Conservation (phyloP, 2,797 vertebrate species). For the Pagetopsis macropterus region DNA sequence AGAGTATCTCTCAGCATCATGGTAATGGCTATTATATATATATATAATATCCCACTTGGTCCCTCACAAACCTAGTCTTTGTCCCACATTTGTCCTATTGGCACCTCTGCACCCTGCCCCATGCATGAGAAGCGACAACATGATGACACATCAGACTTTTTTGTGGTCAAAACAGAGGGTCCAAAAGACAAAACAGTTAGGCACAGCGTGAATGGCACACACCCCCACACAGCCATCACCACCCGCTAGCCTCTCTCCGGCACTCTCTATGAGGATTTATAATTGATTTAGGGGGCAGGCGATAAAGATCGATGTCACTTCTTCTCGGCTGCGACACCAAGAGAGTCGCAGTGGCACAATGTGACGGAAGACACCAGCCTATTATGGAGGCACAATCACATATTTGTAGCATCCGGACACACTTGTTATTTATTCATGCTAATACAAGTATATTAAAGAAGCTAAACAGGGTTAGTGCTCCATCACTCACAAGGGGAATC, state of each 20-base stretch:
- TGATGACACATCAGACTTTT: constrained; percentile 7
- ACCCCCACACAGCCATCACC: constrained; percentile 40
- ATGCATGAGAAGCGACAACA: not conserved
- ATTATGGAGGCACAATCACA: constrained; percentile 97
- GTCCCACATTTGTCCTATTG: no score
- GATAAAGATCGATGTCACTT: constrained; percentile 93
- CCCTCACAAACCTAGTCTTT: no score
- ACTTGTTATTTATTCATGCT: constrained; percentile 98
- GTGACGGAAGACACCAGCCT: constrained; percentile 91
- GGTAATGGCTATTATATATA: no score
- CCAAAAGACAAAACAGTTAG: constrained; percentile 38
- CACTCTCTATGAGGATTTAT: constrained; percentile 62
- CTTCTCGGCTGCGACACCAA: constrained; percentile 90
- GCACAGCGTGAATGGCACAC: constrained; percentile 56
- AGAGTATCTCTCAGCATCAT: no score
- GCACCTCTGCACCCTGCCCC: no score
- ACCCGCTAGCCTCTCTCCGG: constrained; percentile 52
- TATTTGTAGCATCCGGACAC: constrained; percentile 95
- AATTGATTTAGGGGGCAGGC: constrained; percentile 89
- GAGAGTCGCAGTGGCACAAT: constrained; percentile 91
- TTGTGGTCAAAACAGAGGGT: constrained; percentile 19
- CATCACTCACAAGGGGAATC: constrained; percentile 96
- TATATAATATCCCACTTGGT: no score
- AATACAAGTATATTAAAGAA: constrained; percentile 99
- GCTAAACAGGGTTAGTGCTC: constrained; percentile 94